Evolutionary conservation across 2,797 vertebrate genomes (phyloP).

Genomic region (Bryconaethiops microstoma): DNA sequence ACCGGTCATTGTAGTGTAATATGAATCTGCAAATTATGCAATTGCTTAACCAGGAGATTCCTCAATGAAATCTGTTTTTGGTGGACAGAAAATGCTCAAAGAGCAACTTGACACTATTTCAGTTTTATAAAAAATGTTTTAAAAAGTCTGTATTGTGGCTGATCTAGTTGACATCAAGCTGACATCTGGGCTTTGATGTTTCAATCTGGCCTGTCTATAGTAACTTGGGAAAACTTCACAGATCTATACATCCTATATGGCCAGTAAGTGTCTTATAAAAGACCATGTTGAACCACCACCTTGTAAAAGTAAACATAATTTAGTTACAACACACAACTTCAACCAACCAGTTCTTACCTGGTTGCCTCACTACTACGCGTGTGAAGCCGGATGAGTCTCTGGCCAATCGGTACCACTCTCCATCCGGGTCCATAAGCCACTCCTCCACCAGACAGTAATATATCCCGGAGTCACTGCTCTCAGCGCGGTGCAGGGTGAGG

Average conservation of each 20-base stretch:
- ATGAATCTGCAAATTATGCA: neutral
- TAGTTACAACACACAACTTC: neutral
- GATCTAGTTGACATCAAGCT: too few species aligned
- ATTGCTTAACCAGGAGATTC: neutral
- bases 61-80: neutral
- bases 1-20: neutral
- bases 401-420: constrained; percentile 91
- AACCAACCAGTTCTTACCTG: constrained; percentile 78
- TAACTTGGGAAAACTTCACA: neutral
- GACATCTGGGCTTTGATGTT: neutral
- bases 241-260: neutral
- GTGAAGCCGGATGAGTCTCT: constrained; percentile 90
- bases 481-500: constrained; percentile 89
- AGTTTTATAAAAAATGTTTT: neutral
- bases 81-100: neutral
- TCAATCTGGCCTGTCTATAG: neutral
- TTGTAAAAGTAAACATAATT: neutral
- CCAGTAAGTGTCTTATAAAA: neutral
- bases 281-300: neutral
- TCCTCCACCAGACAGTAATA: constrained; percentile 98
- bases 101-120: neutral
- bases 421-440: constrained; percentile 94
- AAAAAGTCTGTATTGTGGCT: neutral
- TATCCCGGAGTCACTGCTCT: constrained; percentile 89
- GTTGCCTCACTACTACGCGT: constrained; percentile 86